These are phyloP conservation scores for Sussaba pulchella DNA, from an alignment of 2,888 invertebrate genomes.

Conservation along the genomic window DNA sequence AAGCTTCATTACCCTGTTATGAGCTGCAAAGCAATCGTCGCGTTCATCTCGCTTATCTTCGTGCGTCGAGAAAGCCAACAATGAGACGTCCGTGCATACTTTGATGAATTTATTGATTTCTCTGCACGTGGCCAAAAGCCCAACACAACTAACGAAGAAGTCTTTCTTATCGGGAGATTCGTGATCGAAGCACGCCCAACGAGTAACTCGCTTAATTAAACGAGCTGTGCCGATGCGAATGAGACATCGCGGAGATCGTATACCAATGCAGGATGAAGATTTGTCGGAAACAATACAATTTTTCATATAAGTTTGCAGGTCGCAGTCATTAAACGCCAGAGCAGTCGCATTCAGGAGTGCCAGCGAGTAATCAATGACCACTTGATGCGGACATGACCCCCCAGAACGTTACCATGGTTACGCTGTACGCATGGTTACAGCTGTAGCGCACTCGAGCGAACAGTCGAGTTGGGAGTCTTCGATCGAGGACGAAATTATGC, in stretches of 20 bases:
- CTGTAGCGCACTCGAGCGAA: too few relatives aligned
- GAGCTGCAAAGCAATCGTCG: conserved; percentile 55
- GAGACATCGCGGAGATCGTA: conserved; percentile 41
- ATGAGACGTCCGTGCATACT: conserved; percentile 46
- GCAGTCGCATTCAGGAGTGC: conserved; percentile 68
- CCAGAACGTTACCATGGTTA: conserved; percentile 68
- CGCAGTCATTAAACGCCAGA: conserved; percentile 68
- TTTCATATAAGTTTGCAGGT: conserved; percentile 60
- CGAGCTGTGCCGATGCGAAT: conserved; percentile 73
- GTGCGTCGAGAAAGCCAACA: conserved; percentile 38
- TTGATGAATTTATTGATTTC: conserved; percentile 40
- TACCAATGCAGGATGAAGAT: background rate
- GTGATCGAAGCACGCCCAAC: conserved; percentile 62
- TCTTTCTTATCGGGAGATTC: conserved; percentile 58
- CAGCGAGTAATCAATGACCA: conserved; percentile 66
- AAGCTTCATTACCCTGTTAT: conserved; percentile 42
- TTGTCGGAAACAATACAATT: conserved; percentile 52
- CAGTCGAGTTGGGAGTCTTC: too few relatives aligned
- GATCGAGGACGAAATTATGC: too few relatives aligned
- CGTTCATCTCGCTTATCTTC: conserved; percentile 49
- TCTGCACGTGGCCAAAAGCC: conserved; percentile 34
- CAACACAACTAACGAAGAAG: conserved; percentile 67
- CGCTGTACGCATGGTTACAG: too few relatives aligned
- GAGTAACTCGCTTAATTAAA: conserved; percentile 67
- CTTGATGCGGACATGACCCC: conserved; percentile 62